Percentiles rank a stretch among this genome's conserved stretches.
Evolutionary conservation across 2,888 invertebrate genomes (phyloP).

Genomic region (Chaitophorus viminalis): DNA sequence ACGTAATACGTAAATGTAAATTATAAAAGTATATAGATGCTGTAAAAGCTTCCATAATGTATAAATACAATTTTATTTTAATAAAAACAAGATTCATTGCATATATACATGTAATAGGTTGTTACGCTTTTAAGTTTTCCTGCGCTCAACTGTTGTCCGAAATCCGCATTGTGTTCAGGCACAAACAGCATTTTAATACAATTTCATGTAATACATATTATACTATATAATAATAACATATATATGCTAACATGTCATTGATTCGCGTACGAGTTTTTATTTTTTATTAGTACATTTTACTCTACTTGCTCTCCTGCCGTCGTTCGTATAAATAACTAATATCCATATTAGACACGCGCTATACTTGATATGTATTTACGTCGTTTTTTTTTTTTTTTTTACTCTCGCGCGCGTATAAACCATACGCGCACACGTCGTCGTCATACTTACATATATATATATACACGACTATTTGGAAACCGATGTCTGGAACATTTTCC

Average conservation of each 20-base stretch:
- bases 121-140: too few species aligned
- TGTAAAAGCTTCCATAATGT: too few species aligned
- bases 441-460: not conserved
- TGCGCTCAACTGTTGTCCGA: not conserved
- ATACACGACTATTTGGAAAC: conserved; percentile 27
- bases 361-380: not conserved
- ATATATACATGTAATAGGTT: too few species aligned
- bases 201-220: too few species aligned
- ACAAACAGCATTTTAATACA: not conserved
- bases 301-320: too few species aligned
- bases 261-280: not conserved
- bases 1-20: too few species aligned
- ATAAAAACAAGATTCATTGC: too few species aligned
- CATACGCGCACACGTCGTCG: not conserved
- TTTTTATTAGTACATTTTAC: not conserved
- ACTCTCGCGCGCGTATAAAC: not conserved
- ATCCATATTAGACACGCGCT: not conserved
- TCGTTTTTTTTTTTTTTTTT: not conserved
- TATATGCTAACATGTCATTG: not conserved
- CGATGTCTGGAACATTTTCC: conserved; percentile 55
- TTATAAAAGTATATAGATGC: too few species aligned
- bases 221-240: not conserved
- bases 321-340: not conserved
- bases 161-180: not conserved
- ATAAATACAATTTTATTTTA: too few species aligned